phyloP scores from a whole-genome alignment of 1,140 invertebrate species.

The Orchestia grillus region DNA sequence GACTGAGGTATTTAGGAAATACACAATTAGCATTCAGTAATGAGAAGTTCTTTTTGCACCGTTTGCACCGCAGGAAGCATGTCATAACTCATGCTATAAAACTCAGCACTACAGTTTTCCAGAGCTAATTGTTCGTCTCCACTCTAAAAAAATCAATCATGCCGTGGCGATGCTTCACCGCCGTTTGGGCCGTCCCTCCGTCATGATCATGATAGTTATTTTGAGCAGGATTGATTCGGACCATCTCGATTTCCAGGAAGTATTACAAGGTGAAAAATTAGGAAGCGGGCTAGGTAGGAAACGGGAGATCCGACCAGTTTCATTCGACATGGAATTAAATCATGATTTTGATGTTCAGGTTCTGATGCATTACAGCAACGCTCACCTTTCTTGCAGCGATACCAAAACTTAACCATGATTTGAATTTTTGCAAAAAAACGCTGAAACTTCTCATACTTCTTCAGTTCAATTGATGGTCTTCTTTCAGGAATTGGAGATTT shows the following conservation, averaged over 20 bases:
- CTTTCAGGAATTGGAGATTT: no score
- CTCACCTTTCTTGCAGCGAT: no score
- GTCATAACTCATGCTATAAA: not conserved
- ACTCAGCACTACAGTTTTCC: not conserved
- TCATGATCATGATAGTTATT: not conserved
- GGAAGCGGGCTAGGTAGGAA: no score
- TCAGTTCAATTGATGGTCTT: no score
- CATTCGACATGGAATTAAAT: no score
- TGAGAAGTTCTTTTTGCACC: not conserved
- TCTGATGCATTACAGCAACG: no score
- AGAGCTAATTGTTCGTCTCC: not conserved
- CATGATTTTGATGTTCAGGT: no score
- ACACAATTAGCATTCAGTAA: not conserved
- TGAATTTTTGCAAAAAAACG: no score
- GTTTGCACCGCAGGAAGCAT: not conserved
- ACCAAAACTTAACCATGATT: no score
- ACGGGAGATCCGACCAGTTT: no score
- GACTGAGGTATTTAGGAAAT: constrained; percentile 1
- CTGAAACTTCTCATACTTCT: no score
- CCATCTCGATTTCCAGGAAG: not conserved
- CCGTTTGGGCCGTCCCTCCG: not conserved
- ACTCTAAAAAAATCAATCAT: not conserved
- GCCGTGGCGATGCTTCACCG: not conserved
- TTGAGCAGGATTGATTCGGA: not conserved
- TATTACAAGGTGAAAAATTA: not conserved